Base-by-base conservation (phyloP, 1,140 invertebrate species). In the Colletes latitarsis region DNA sequence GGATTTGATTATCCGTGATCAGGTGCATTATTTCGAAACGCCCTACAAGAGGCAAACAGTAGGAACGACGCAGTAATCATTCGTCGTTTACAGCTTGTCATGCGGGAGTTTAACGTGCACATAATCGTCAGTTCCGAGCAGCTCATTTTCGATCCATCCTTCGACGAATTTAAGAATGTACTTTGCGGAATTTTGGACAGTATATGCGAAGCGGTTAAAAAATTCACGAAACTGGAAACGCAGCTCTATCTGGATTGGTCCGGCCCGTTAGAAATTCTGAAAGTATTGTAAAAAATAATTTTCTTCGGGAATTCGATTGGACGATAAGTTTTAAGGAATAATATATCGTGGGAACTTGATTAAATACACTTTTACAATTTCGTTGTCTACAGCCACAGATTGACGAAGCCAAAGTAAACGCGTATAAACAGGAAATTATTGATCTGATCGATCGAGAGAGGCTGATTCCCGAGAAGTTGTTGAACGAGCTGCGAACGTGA, bases 141-240 rank as follows among this genome's bases (percentile, higher is more conserved):
- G 3, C 95, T 98, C 64, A 94, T 94, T 69, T 98, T 98, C 92
- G 96, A 97, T 83, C 97, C 98, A 3, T 93, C 95, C 1, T 97
- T 98, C 84, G 95, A 95, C 60, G 95, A 96, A 88, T 96, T 98
- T 85, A 94, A 95, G 87, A 94, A 96, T 71, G 94, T 95, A 74
- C 92, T 98, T 10, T 93, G 96, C 57, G 94, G 95, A 52, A 93
- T 97, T 58, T 96, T 97, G 82, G 96, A 97, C 85, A 92, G 94
- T 21, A 95, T 98, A 87, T 95, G 97, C 41, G 93, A 96, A 77
- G 95, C 96, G 53, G 95, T 97, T 53, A 93, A 94, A 72, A 93
- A 94, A 71, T 94, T 98, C 71, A 96, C 96, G 1, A 94, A 96
- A 78, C 93, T 98, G 43, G 97, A 98, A 92, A 96, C 94, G 10